phyloP scores from a whole-genome alignment of 2,113 vertebrate genomes.

The Zapus hudsonius region DNA sequence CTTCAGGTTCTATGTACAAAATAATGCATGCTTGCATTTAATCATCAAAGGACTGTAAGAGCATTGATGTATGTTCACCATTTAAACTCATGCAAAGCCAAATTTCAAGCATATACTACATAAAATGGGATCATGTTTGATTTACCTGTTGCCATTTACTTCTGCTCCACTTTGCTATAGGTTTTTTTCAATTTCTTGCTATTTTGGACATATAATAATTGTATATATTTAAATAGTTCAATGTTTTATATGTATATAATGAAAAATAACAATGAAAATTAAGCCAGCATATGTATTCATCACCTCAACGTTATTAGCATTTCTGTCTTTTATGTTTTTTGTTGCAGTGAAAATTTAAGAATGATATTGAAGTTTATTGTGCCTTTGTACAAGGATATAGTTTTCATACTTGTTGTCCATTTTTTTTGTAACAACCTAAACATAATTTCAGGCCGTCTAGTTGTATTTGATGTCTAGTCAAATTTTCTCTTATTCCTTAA shows the following conservation, averaged over 20 bases:
- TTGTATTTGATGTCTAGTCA: too few species aligned
- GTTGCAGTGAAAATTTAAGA: too few species aligned
- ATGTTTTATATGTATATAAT: neutral
- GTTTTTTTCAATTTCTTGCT: too few species aligned
- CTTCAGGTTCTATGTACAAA: neutral
- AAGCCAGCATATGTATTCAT: too few species aligned
- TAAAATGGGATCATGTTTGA: neutral
- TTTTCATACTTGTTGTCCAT: neutral
- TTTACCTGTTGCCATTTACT: neutral
- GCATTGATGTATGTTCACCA: neutral
- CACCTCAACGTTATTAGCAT: too few species aligned
- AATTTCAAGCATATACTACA: neutral
- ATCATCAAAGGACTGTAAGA: neutral
- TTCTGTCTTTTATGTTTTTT: too few species aligned
- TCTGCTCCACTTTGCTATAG: neutral
- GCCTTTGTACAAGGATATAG: neutral
- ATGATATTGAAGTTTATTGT: neutral
- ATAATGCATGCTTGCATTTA: neutral
- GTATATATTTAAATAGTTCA: neutral
- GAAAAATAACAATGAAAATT: too few species aligned
- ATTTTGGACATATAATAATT: neutral
- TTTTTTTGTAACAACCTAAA: neutral
- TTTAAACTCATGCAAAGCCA: neutral
- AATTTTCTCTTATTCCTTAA: neutral
- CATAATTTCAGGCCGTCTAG: neutral